phyloP scores from a whole-genome alignment of 2,113 vertebrate species.

The Bubo bubo region DNA sequence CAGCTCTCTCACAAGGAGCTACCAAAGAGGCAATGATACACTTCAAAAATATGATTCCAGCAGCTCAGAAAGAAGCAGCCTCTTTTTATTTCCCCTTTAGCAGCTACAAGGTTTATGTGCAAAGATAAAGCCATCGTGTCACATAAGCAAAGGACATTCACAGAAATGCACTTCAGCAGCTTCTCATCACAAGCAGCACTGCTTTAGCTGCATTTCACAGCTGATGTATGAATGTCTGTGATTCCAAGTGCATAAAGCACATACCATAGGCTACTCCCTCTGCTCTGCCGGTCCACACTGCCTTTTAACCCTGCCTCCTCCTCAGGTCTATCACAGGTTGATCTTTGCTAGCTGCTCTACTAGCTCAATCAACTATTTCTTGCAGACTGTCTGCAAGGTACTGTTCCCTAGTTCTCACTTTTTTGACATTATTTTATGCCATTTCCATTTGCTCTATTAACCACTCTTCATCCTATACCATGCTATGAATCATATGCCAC shows the following conservation, averaged over 20 bases:
- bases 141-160: background rate
- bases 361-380: background rate
- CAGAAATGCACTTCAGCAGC: background rate
- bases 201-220: conserved; percentile 5
- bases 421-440: background rate
- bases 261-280: background rate
- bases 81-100: conserved; percentile 7
- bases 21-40: background rate
- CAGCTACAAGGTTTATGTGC: conserved; percentile 8
- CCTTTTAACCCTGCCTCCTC: background rate
- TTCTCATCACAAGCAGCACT: conserved; percentile 5
- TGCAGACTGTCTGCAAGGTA: background rate
- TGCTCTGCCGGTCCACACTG: background rate
- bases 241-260: background rate
- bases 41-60: background rate
- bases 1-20: background rate
- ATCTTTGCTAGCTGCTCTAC: background rate
- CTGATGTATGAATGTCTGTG: background rate
- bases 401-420: background rate
- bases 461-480: background rate
- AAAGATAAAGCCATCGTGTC: background rate
- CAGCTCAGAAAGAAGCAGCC: background rate
- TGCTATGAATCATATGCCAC: background rate
- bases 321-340: background rate
- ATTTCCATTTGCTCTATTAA: background rate